Evolutionary conservation across 2,888 invertebrate species (phyloP).

Genomic region (Sphinx pinastri): DNA sequence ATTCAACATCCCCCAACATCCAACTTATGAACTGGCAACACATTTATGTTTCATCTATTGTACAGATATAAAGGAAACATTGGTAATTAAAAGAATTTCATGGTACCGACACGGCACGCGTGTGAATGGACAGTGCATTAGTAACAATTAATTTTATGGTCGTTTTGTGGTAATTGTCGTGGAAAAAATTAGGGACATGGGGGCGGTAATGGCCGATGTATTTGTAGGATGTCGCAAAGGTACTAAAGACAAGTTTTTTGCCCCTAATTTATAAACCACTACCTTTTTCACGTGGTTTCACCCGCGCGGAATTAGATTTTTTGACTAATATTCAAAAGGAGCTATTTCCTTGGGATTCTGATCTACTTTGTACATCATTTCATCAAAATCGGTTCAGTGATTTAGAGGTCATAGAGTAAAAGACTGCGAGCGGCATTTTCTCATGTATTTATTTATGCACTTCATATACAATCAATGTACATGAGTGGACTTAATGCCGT

Average conservation of each 20-base stretch:
- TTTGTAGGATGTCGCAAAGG: conserved; percentile 1
- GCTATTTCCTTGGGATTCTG: too few species aligned
- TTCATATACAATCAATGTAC: too few species aligned
- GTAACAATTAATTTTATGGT: conserved; percentile 78
- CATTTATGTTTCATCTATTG: conserved; percentile 13
- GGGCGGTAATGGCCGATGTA: conserved; percentile 48
- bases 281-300: too few species aligned
- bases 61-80: conserved; percentile 38
- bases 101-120: conserved; percentile 50
- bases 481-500: too few species aligned
- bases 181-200: conserved; percentile 65
- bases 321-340: too few species aligned
- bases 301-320: too few species aligned
- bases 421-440: too few species aligned
- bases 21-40: not conserved
- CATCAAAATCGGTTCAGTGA: too few species aligned
- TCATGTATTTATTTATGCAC: too few species aligned
- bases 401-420: too few species aligned
- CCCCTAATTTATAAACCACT: too few species aligned
- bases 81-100: conserved; percentile 65
- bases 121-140: conserved; percentile 64
- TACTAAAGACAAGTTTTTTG: conserved; percentile 41
- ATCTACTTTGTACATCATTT: too few species aligned
- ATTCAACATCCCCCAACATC: conserved; percentile 15
- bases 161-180: conserved; percentile 74